Percentiles rank a stretch among this genome's conserved stretches.
Conservation (phyloP, 2,797 vertebrate genomes). For the Myotis planiceps region DNA sequence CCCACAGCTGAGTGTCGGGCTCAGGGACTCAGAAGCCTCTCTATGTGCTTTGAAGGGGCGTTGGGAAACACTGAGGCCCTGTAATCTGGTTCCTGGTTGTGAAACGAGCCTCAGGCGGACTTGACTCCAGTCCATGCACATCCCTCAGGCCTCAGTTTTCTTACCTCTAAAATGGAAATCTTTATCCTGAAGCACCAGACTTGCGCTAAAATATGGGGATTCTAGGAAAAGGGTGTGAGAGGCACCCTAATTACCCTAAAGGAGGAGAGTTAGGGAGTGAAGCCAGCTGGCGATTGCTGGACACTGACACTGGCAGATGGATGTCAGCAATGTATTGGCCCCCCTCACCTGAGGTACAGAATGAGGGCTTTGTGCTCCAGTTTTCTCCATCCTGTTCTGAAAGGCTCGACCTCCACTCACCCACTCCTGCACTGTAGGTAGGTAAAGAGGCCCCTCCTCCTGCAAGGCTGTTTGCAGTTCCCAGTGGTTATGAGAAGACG, state of each 20-base stretch:
- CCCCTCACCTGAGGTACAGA: accelerated
- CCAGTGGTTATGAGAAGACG: neutral
- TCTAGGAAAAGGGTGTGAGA: neutral
- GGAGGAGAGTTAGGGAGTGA: neutral
- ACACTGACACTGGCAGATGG: accelerated
- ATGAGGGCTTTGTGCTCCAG: neutral
- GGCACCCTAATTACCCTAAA: neutral
- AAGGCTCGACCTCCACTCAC: neutral
- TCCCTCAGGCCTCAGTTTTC: neutral
- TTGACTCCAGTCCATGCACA: neutral
- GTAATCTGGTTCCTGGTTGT: neutral
- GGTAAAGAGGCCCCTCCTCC: neutral
- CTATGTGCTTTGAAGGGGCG: neutral
- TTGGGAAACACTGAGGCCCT: neutral
- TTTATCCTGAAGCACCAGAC: neutral
- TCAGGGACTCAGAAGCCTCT: neutral
- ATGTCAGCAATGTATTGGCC: neutral
- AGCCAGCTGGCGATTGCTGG: neutral
- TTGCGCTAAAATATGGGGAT: neutral
- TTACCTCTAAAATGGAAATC: neutral
- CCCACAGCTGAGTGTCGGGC: neutral
- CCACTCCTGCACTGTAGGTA: neutral
- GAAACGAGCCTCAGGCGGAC: neutral
- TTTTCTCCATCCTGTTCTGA: neutral
- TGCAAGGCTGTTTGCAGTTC: neutral